phyloP scores from a whole-genome alignment of 2,797 vertebrate species.

The Sternarchorhynchus goeldii region DNA sequence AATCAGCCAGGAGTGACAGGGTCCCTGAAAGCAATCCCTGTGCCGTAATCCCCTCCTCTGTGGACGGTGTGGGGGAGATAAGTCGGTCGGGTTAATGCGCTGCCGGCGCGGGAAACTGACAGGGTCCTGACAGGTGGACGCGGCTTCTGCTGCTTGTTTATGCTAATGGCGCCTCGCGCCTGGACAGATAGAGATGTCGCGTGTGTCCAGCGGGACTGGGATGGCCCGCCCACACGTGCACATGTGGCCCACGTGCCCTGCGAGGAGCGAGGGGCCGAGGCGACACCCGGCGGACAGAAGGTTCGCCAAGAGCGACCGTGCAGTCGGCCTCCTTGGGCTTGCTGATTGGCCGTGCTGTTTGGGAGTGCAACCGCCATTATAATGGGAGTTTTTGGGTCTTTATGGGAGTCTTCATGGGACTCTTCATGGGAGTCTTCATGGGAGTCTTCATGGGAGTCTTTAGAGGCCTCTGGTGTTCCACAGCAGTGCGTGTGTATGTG shows the following conservation, averaged over 20 bases:
- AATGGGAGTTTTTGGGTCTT: neutral
- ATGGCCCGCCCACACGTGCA: neutral
- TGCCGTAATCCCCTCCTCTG: slow-evolving; percentile 58
- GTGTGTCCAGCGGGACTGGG: slow-evolving; percentile 31
- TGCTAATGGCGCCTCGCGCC: slow-evolving; percentile 62
- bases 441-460: no score
- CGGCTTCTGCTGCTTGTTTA: slow-evolving; percentile 64
- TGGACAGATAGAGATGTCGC: slow-evolving; percentile 63
- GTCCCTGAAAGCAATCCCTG: slow-evolving; percentile 61
- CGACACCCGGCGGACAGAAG: neutral
- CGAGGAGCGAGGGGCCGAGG: slow-evolving; percentile 7
- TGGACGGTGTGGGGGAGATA: slow-evolving; percentile 60
- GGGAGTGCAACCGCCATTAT: neutral
- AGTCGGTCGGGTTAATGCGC: slow-evolving; percentile 65
- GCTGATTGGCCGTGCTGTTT: neutral
- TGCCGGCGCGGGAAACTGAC: slow-evolving; percentile 55
- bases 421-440: no score
- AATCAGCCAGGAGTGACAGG: slow-evolving; percentile 65
- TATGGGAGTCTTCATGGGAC: no score
- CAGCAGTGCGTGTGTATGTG: no score
- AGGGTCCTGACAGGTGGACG: slow-evolving; percentile 61
- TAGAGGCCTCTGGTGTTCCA: no score
- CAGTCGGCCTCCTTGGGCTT: neutral
- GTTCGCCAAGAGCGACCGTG: no score
- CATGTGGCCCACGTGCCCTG: neutral